Conservation (phyloP, 2,797 vertebrate species). For the Bucorvus abyssinicus region DNA sequence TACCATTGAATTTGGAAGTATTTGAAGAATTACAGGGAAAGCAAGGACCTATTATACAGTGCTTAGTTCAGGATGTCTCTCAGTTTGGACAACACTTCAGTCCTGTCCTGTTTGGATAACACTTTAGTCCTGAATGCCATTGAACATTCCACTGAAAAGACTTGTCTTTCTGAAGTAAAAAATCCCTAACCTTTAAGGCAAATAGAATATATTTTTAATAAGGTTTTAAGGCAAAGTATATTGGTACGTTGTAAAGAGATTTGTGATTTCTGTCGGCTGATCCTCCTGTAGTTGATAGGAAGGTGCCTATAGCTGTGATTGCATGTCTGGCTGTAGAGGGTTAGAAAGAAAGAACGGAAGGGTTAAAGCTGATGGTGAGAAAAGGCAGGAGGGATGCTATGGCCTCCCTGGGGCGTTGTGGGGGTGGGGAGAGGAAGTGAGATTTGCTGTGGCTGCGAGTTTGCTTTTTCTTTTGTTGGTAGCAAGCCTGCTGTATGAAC, state of each 20-base stretch:
- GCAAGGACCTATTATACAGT: background rate
- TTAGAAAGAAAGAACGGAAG: background rate
- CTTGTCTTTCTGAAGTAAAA: background rate
- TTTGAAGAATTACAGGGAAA: background rate
- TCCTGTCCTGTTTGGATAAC: background rate
- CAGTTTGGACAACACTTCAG: background rate
- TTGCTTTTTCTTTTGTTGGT: background rate
- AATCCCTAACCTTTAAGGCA: background rate
- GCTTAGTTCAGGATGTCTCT: background rate
- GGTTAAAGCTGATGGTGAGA: background rate
- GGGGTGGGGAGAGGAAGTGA: constrained; percentile 1
- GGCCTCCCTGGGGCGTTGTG: background rate
- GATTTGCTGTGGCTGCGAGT: background rate
- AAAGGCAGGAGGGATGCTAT: background rate
- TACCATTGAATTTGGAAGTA: background rate
- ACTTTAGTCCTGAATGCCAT: background rate
- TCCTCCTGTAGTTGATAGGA: background rate
- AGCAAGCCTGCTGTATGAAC: background rate
- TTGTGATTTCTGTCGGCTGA: background rate
- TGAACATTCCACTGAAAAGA: background rate
- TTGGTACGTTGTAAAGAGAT: background rate
- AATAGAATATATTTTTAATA: background rate
- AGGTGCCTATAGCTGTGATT: background rate
- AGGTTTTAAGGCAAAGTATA: background rate
- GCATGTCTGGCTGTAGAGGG: background rate